Evolutionary conservation across 2,797 vertebrate species (phyloP).

Genomic region (Ciconia nigra): DNA sequence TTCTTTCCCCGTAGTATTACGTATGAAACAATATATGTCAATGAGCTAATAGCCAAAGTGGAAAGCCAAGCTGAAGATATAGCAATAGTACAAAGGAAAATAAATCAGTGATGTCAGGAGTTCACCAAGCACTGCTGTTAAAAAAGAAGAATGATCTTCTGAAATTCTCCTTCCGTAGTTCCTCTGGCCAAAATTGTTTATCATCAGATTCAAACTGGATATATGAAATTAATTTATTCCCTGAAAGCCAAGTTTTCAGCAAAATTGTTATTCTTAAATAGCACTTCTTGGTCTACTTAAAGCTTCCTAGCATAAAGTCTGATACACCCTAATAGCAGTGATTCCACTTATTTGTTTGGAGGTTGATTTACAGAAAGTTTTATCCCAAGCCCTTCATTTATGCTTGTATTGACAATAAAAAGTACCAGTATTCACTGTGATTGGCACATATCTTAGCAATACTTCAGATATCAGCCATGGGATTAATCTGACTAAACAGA

Average conservation of each 20-base stretch:
- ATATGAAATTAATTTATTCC: background rate
- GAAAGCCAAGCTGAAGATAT: background rate
- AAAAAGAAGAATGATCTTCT: background rate
- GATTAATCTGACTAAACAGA: background rate
- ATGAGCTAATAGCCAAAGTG: background rate
- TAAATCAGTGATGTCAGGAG: background rate
- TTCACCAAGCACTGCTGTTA: background rate
- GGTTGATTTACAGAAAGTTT: background rate
- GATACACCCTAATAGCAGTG: background rate
- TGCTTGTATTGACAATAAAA: background rate
- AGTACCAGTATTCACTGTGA: background rate
- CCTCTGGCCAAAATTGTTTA: background rate
- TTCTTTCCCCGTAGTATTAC: conserved; percentile 7
- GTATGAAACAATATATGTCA: background rate
- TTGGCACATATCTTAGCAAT: background rate
- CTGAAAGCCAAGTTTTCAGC: background rate
- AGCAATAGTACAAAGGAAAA: conserved; percentile 8
- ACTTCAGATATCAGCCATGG: background rate
- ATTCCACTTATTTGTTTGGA: background rate
- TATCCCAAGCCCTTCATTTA: background rate
- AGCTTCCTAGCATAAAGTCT: background rate
- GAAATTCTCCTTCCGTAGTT: background rate
- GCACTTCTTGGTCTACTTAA: background rate
- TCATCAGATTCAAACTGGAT: background rate
- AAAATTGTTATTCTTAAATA: background rate